Evolutionary conservation across 2,888 invertebrate species (phyloP).

Genomic region (Hypena proboscidalis): DNA sequence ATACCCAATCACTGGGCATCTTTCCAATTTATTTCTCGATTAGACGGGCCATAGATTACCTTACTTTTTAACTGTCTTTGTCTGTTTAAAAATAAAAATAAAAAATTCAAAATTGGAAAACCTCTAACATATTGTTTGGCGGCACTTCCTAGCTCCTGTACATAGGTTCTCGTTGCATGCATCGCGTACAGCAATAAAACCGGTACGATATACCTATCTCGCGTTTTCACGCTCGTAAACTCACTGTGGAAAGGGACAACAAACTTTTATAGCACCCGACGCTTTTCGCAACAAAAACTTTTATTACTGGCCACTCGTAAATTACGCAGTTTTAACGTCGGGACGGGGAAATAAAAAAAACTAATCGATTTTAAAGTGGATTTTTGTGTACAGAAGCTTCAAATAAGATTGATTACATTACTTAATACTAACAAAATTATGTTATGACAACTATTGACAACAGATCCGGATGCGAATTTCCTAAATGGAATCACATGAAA

Average conservation of each 20-base stretch:
- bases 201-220: constrained; percentile 75
- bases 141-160: constrained; percentile 39
- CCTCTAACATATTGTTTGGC: constrained; percentile 38
- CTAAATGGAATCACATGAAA: too few relatives aligned
- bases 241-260: constrained; percentile 66
- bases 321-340: constrained; percentile 71
- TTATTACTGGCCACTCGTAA: constrained; percentile 80
- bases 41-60: too few relatives aligned
- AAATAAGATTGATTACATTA: too few relatives aligned
- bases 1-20: too few relatives aligned
- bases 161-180: constrained; percentile 56
- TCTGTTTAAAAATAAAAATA: neutral
- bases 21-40: too few relatives aligned
- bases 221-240: constrained; percentile 76
- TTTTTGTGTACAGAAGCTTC: constrained; percentile 4
- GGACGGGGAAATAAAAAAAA: constrained; percentile 55
- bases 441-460: too few relatives aligned
- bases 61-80: neutral
- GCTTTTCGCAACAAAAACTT: constrained; percentile 82
- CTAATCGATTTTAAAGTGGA: constrained; percentile 42
- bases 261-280: constrained; percentile 69
- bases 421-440: neutral
- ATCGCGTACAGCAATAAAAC: constrained; percentile 70
- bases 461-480: too few relatives aligned
- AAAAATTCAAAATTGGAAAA: constrained; percentile 3